Evolutionary conservation across 2,113 vertebrate species (phyloP), one percentile per base, ranked within the genome.

Genomic region (Pseudorectes ferrugineus): DNA sequence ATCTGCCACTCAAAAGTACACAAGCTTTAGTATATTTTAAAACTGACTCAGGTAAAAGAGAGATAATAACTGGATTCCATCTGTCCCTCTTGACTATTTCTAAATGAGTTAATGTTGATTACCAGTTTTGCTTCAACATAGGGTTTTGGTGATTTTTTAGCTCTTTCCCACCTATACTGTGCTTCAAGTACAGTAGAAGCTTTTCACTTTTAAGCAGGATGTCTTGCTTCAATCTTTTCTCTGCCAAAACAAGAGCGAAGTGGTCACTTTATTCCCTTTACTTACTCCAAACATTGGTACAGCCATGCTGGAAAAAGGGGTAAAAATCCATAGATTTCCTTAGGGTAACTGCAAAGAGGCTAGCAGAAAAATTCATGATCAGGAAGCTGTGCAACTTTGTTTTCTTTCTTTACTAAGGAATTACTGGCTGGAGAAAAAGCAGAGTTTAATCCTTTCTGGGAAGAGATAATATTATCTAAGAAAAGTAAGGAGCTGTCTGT

Each of bases 1-100:
- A 96, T 93, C 88, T 97, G 93, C 85, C 97, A 97, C 77, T 96
- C 93, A 84, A 31, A 92, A 90, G 48, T 51, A 94, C 71, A 93
- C 14, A 78, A 61, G 67, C 18, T 78, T 92, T 71, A 63, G 84
- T 78, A 15, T 82, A 78, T 89, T 85, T 94, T 70, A 89, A 75
- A 93, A 68, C 6, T 79, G n/a, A 72, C 45, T 92, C 24, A 62
- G 83, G 49, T 45, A 75, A 58, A 76, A 77, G 45, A 74, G 35
- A 76, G 17, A 78, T 46, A 84, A 74, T 76, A 59, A 52, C 59
- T 88, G 61, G 61, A 83, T 89, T 91, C 91, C 65, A 95, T 95
- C 87, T 95, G 67, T 92, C 49, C 22, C 61, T 80, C 66, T 80
- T 68, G 58, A 85, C 66, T 82, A 75, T 74, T 92, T 91, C 75